These are phyloP conservation scores for Rhizomys pruinosus DNA, from an alignment of 2,113 vertebrate species.

Conservation along the genomic window DNA sequence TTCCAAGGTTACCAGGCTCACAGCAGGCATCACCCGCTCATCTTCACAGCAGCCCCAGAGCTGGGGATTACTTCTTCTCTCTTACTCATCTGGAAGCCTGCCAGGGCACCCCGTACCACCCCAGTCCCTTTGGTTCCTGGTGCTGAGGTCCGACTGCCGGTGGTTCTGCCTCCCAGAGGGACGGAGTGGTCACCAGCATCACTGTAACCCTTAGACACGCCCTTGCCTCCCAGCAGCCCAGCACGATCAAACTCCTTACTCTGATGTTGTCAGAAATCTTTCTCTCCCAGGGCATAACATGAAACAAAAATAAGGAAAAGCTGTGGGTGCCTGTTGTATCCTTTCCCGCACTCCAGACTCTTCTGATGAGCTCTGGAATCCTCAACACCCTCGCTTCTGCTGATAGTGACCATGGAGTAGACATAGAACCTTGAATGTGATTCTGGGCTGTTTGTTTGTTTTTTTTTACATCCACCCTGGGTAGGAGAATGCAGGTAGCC, in stretches of 20 bases:
- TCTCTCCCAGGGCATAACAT: slow-evolving; percentile 17
- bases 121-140: fast-evolving
- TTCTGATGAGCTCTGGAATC: neutral
- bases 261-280: slow-evolving; percentile 8
- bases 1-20: neutral
- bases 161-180: neutral
- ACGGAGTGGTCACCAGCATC: neutral
- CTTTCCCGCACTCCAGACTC: neutral
- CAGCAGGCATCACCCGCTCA: fast-evolving
- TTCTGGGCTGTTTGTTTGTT: neutral
- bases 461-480: neutral
- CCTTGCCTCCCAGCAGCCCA: fast-evolving
- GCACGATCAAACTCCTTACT: neutral
- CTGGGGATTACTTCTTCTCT: neutral
- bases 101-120: neutral
- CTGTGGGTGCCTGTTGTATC: neutral
- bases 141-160: neutral
- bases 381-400: neutral
- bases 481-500: neutral
- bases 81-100: neutral
- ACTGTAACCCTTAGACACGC: neutral
- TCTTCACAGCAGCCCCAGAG: fast-evolving
- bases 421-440: fast-evolving
- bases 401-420: neutral
- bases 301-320: slow-evolving; percentile 27